Percentiles rank a stretch among this genome's conserved stretches.
phyloP scores from a whole-genome alignment of 2,113 vertebrate genomes.

The Athene noctua region DNA sequence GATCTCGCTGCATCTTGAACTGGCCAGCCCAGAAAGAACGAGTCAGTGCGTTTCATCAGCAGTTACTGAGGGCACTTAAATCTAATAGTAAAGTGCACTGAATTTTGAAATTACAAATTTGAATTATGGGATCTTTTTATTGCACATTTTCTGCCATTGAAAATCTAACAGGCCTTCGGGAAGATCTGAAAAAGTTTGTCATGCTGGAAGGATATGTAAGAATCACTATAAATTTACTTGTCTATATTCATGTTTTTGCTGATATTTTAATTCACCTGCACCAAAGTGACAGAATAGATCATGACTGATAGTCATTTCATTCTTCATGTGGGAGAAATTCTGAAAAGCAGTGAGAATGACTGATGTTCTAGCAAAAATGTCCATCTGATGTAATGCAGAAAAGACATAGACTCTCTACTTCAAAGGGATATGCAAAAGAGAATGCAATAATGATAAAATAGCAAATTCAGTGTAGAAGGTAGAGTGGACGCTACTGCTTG shows the following conservation, averaged over 20 bases:
- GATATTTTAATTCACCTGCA: neutral
- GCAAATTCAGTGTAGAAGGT: neutral
- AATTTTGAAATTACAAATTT: neutral
- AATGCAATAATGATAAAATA: neutral
- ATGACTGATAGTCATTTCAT: neutral
- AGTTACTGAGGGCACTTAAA: slow-evolving; percentile 85
- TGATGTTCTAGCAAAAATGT: neutral
- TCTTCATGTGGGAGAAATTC: neutral
- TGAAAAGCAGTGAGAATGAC: neutral
- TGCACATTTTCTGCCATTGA: neutral
- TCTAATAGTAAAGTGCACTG: slow-evolving; percentile 75
- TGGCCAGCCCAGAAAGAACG: slow-evolving; percentile 89
- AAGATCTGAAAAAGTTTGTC: neutral
- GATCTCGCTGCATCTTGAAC: slow-evolving; percentile 81
- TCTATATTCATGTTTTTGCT: neutral
- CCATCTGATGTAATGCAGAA: neutral
- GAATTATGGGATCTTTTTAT: neutral
- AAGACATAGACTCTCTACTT: neutral
- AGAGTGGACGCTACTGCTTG: neutral
- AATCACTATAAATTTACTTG: neutral
- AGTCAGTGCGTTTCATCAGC: slow-evolving; percentile 82
- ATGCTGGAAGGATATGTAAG: neutral
- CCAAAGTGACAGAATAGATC: neutral
- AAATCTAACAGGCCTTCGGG: neutral
- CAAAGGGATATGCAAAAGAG: neutral